Conservation (phyloP, 2,797 vertebrate species). For the Chelonia mydas region DNA sequence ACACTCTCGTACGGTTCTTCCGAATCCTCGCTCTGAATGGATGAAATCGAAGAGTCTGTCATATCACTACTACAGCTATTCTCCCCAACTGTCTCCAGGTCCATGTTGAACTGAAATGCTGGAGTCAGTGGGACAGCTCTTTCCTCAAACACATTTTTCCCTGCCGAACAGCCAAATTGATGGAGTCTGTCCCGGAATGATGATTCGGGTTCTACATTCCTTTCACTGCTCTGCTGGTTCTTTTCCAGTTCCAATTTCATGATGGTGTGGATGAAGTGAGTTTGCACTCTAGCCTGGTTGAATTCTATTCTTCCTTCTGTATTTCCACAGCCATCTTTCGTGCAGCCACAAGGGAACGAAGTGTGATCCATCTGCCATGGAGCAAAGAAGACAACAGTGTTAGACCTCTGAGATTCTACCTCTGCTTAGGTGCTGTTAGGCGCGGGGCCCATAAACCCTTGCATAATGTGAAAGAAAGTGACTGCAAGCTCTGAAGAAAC, state of each 20-base stretch:
- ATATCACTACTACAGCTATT: conserved; percentile 96
- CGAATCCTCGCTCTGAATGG: conserved; percentile 86
- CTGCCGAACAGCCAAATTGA: conserved; percentile 42
- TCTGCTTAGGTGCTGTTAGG: not conserved
- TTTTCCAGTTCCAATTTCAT: conserved; percentile 97
- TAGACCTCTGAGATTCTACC: not conserved
- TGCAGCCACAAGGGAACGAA: conserved; percentile 96
- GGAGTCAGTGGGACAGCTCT: conserved; percentile 56
- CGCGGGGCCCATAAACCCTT: not conserved
- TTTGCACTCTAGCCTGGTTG: conserved; percentile 94
- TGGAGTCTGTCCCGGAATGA: conserved; percentile 51
- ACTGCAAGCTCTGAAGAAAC: not conserved
- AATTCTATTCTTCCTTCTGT: conserved; percentile 94
- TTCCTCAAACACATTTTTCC: conserved; percentile 71
- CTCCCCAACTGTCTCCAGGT: conserved; percentile 84
- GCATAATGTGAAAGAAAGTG: not conserved
- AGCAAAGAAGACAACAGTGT: not conserved
- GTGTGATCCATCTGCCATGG: conserved; percentile 94
- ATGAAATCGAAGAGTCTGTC: conserved; percentile 91
- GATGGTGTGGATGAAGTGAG: conserved; percentile 96
- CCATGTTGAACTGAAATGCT: conserved; percentile 86
- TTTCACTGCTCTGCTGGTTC: conserved; percentile 84
- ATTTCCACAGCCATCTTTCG: conserved; percentile 94
- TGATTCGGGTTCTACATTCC: conserved; percentile 57
- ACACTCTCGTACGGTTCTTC: conserved; percentile 76